A percentile compares a stretch with the other conserved stretches of the same genome.
Evolutionary conservation across 2,113 vertebrate species (phyloP).

Genomic region (Lepus europaeus): DNA sequence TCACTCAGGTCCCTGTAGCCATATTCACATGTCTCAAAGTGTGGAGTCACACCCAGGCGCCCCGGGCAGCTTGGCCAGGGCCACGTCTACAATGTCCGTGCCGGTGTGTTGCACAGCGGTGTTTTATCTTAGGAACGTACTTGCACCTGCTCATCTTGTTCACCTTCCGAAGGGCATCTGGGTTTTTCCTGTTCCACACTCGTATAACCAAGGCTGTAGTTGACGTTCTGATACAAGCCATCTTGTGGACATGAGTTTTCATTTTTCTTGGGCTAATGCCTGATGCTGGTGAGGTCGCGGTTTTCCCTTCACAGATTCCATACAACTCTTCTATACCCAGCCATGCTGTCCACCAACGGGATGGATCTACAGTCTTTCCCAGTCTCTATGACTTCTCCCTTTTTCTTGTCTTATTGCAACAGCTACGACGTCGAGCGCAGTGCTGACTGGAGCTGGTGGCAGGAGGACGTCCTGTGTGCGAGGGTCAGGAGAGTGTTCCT

Average conservation of each 20-base stretch:
- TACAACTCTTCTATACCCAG: background rate
- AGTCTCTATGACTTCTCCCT: background rate
- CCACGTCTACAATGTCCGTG: too few relatives aligned
- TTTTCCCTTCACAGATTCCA: background rate
- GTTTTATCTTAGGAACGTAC: background rate
- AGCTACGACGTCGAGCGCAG: too few relatives aligned
- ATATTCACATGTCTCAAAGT: too few relatives aligned
- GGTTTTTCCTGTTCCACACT: background rate
- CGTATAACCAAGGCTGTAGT: background rate
- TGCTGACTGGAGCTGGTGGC: background rate
- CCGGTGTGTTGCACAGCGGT: too few relatives aligned
- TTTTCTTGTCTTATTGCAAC: background rate
- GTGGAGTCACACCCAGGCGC: too few relatives aligned
- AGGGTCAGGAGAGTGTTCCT: background rate
- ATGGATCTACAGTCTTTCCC: background rate
- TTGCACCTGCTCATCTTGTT: fast-evolving
- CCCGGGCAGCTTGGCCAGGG: too few relatives aligned
- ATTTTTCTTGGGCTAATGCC: background rate
- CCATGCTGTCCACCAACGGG: background rate
- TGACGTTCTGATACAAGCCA: background rate
- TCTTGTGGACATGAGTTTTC: background rate
- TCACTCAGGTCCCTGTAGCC: too few relatives aligned
- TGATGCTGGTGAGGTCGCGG: background rate
- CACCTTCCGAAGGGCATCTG: background rate
- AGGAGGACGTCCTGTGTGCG: too few relatives aligned